phyloP scores from a whole-genome alignment of 1,140 invertebrate species.

The Drosophila pallidifrons region DNA sequence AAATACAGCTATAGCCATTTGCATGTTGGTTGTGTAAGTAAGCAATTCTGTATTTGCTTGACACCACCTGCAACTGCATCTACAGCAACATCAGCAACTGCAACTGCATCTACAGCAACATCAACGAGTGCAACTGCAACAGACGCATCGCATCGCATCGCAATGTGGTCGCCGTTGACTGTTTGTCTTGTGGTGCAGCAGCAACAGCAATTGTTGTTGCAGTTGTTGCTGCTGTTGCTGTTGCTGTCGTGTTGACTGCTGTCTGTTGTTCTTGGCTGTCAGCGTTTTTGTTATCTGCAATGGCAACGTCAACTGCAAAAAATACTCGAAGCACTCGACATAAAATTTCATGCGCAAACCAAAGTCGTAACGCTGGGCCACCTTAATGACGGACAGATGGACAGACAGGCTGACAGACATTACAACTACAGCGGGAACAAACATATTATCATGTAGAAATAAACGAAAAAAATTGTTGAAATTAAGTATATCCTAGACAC shows the following conservation, averaged over 20 bases:
- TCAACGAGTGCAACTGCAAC: too few species aligned
- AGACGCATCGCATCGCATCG: conserved; percentile 8
- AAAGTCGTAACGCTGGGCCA: conserved; percentile 59
- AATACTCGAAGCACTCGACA: conserved; percentile 51
- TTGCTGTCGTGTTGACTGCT: conserved; percentile 10
- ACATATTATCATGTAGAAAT: conserved; percentile 4
- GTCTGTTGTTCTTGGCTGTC: conserved; percentile 37
- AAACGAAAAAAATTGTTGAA: neutral
- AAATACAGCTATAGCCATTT: conserved; percentile 9
- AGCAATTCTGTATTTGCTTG: conserved; percentile 5
- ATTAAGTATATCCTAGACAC: neutral
- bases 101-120: too few species aligned
- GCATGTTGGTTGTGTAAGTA: conserved; percentile 39
- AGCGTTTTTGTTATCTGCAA: conserved; percentile 54
- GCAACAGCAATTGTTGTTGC: conserved; percentile 6
- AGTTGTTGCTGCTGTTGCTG: neutral
- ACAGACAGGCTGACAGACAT: conserved; percentile 24
- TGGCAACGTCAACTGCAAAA: conserved; percentile 45
- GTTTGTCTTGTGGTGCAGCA: conserved; percentile 14
- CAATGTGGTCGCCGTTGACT: conserved; percentile 16
- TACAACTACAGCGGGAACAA: neutral
- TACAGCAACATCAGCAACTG: too few species aligned
- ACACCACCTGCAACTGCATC: conserved; percentile 56
- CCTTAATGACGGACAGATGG: conserved; percentile 53
- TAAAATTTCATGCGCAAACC: conserved; percentile 73